phyloP scores from a whole-genome alignment of 2,113 vertebrate species.

The Gobio gobio region DNA sequence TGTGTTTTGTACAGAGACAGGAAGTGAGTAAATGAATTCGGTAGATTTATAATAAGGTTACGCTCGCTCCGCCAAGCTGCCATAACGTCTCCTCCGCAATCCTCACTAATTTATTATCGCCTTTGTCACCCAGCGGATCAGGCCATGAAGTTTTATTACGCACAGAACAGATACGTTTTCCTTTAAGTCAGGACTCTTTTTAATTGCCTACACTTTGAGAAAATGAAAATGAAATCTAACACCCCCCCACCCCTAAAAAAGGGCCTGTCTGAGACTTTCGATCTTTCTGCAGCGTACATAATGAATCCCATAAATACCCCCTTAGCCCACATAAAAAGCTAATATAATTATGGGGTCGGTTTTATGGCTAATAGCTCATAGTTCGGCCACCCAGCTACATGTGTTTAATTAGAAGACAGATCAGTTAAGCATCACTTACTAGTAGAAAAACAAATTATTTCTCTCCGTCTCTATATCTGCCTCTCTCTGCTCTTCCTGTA shows the following conservation, averaged over 20 bases:
- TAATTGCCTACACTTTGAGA: conserved; percentile 61
- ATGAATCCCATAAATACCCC: conserved; percentile 67
- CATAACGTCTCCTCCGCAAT: conserved; percentile 13
- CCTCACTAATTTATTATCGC: conserved; percentile 54
- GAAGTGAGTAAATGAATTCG: conserved; percentile 25
- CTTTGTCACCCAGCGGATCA: conserved; percentile 53
- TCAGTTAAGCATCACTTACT: conserved; percentile 56
- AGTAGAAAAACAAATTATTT: conserved; percentile 28
- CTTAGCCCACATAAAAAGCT: conserved; percentile 62
- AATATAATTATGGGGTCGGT: conserved; percentile 68
- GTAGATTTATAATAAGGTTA: conserved; percentile 44
- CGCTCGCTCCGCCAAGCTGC: not conserved
- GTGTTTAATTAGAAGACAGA: conserved; percentile 72
- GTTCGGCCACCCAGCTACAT: conserved; percentile 63
- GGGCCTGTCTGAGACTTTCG: conserved; percentile 47
- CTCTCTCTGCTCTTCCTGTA: conserved; percentile 63
- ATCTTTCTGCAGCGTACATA: conserved; percentile 52
- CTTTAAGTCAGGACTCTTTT: conserved; percentile 48
- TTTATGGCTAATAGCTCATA: conserved; percentile 75
- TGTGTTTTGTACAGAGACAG: not conserved
- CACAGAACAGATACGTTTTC: conserved; percentile 48
- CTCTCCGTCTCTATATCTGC: conserved; percentile 25
- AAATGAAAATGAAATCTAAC: conserved; percentile 63
- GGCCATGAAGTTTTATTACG: conserved; percentile 51
- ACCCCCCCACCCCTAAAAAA: conserved; percentile 39